These are phyloP conservation scores for Atta colombica DNA, from an alignment of 1,140 invertebrate genomes.

Conservation along the genomic window DNA sequence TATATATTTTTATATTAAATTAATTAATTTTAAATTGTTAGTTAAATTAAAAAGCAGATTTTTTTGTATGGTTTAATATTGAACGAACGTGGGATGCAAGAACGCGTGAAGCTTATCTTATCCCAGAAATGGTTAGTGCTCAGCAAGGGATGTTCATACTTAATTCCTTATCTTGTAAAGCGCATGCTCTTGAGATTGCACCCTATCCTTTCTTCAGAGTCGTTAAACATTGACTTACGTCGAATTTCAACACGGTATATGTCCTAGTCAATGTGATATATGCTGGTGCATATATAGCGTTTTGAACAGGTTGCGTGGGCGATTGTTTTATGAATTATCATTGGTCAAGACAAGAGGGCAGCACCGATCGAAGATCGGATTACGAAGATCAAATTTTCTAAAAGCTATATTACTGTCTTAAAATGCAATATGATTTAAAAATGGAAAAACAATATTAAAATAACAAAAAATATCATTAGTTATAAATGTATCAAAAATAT, in stretches of 20 bases:
- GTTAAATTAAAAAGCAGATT: background rate
- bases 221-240: constrained; percentile 20
- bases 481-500: background rate
- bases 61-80: constrained; percentile 64
- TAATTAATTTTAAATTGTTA: constrained; percentile 29
- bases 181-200: constrained; percentile 84
- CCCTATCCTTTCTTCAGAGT: constrained; percentile 61
- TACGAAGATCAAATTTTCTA: background rate
- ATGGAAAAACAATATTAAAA: background rate
- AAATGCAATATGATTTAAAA: background rate
- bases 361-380: constrained; percentile 74
- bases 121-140: constrained; percentile 80
- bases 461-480: background rate
- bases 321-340: constrained; percentile 76
- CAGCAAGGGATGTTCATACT: constrained; percentile 80
- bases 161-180: constrained; percentile 86
- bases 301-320: constrained; percentile 79
- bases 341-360: constrained; percentile 77
- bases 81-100: constrained; percentile 74
- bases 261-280: constrained; percentile 67
- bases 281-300: background rate
- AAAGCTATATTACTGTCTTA: background rate
- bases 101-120: constrained; percentile 82
- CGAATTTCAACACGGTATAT: constrained; percentile 30
- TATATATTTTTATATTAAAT: background rate